Evolutionary conservation across 1,140 invertebrate genomes (phyloP).

Genomic region (Lerema accius): DNA sequence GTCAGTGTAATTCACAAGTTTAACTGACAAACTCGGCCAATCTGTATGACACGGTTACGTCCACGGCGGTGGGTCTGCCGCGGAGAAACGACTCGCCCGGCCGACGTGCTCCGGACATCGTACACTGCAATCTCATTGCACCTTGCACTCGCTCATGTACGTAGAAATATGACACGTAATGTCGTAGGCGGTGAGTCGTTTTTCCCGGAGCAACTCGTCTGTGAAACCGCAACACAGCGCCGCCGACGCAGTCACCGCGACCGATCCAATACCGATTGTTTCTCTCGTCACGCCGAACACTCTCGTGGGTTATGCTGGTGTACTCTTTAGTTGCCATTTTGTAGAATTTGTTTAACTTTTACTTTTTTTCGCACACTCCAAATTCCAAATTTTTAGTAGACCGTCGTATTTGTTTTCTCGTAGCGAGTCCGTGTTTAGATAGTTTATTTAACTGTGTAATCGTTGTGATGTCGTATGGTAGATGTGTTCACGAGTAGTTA

Average conservation of each 20-base stretch:
- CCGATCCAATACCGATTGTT: slow-evolving; percentile 25
- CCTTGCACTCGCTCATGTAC: not conserved
- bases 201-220: slow-evolving; percentile 19
- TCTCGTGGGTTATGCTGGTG: slow-evolving; percentile 56
- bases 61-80: no score
- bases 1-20: no score
- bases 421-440: slow-evolving; percentile 8
- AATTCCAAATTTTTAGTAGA: slow-evolving; percentile 2
- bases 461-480: not conserved
- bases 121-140: no score
- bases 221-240: slow-evolving; percentile 51
- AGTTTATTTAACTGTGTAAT: not conserved
- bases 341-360: slow-evolving; percentile 34
- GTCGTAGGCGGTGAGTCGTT: slow-evolving; percentile 1
- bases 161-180: not conserved
- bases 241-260: slow-evolving; percentile 38
- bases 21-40: no score
- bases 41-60: no score
- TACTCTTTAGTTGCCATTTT: slow-evolving; percentile 45
- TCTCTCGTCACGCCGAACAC: slow-evolving; percentile 35
- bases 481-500: slow-evolving; percentile 3
- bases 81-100: no score
- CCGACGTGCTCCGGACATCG: no score
- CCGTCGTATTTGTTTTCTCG: slow-evolving; percentile 5
- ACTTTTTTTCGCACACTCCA: slow-evolving; percentile 28